A percentile compares a stretch with the other conserved stretches of the same genome.
These are phyloP conservation scores for Lutjanus argentimaculatus DNA, from an alignment of 2,797 vertebrate genomes.

Conservation along the genomic window DNA sequence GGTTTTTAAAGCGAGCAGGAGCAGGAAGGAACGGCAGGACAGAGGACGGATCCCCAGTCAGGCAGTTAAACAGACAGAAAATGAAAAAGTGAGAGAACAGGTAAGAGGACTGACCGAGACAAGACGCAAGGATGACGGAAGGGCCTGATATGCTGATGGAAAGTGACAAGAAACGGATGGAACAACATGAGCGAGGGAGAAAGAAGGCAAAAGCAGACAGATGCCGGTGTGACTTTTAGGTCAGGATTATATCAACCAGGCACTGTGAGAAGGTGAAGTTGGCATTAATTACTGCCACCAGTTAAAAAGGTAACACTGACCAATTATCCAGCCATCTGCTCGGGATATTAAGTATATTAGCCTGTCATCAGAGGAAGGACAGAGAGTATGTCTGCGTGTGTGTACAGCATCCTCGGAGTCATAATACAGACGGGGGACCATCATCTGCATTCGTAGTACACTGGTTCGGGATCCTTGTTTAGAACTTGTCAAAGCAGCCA, in stretches of 20 bases:
- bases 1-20: neutral
- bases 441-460: constrained; percentile 9
- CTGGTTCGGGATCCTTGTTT: constrained; percentile 45
- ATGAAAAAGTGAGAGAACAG: constrained; percentile 36
- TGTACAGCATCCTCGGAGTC: constrained; percentile 32
- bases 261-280: constrained; percentile 51
- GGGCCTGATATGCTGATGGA: constrained; percentile 39
- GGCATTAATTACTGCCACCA: constrained; percentile 62
- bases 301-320: constrained; percentile 63
- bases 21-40: neutral
- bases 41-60: constrained; percentile 19
- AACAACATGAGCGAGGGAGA: constrained; percentile 1
- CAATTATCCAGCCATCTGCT: constrained; percentile 75
- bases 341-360: constrained; percentile 42
- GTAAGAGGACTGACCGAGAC: constrained; percentile 45
- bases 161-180: constrained; percentile 31
- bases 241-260: constrained; percentile 64
- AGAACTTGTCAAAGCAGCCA: constrained; percentile 63
- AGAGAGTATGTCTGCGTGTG: constrained; percentile 4
- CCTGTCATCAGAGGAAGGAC: constrained; percentile 43
- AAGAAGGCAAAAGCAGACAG: constrained; percentile 41
- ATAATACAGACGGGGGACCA: constrained; percentile 11
- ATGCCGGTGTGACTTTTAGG: constrained; percentile 65
- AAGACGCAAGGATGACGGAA: constrained; percentile 31
- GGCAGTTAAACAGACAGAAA: constrained; percentile 28